phyloP scores from a whole-genome alignment of 2,888 invertebrate species.

The Dicyrtomina minuta region DNA sequence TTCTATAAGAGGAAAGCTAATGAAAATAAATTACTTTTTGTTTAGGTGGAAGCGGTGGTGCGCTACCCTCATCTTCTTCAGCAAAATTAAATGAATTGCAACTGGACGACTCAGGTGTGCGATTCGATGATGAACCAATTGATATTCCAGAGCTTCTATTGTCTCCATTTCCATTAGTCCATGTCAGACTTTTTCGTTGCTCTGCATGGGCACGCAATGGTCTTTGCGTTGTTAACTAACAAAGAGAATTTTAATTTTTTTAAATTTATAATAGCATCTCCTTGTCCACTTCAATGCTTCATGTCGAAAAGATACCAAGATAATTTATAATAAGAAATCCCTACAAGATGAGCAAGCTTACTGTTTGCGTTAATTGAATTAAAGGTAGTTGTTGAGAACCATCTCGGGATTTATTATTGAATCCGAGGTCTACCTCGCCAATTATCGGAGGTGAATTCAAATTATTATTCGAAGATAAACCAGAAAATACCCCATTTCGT shows the following conservation, averaged over 20 bases:
- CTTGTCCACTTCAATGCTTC: too few relatives aligned
- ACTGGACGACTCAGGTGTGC: conserved; percentile 36
- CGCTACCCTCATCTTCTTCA: conserved; percentile 32
- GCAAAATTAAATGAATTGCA: conserved; percentile 38
- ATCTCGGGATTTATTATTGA: conserved; percentile 3
- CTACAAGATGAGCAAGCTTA: conserved; percentile 23
- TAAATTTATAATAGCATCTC: too few relatives aligned
- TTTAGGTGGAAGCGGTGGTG: conserved; percentile 49
- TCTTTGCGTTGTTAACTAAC: conserved; percentile 47
- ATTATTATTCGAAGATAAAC: conserved; percentile 21
- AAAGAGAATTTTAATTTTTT: neutral
- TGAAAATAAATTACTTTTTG: conserved; percentile 1
- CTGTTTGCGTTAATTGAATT: conserved; percentile 47
- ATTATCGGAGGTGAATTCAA: conserved; percentile 20
- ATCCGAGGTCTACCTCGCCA: neutral
- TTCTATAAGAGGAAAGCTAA: conserved; percentile 9
- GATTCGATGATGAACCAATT: conserved; percentile 19
- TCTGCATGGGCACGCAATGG: conserved; percentile 43
- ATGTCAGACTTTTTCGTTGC: conserved; percentile 43
- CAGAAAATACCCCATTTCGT: conserved; percentile 38
- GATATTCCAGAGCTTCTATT: conserved; percentile 37
- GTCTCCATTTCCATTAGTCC: conserved; percentile 38
- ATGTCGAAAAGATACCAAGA: neutral
- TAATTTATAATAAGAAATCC: neutral
- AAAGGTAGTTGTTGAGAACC: conserved; percentile 37